Evolutionary conservation across 2,888 invertebrate species (phyloP).

Genomic region (Priocnemis perturbator): DNA sequence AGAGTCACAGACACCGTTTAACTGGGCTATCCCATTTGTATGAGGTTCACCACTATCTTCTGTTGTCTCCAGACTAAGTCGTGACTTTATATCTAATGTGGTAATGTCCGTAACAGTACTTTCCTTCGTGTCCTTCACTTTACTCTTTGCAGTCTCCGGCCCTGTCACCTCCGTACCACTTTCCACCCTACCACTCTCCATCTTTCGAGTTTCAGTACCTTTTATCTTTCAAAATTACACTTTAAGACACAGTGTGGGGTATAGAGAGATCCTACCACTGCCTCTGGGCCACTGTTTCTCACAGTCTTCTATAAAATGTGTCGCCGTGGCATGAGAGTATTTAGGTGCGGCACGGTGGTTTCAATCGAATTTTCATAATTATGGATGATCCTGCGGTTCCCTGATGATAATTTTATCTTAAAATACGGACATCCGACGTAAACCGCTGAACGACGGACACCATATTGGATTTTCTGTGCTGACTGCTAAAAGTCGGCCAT

Average conservation of each 20-base stretch:
- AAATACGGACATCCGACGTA: conserved; percentile 60
- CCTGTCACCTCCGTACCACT: conserved; percentile 46
- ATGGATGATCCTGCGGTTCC: conserved; percentile 27
- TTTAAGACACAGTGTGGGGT: conserved; percentile 32
- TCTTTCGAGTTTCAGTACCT: conserved; percentile 28
- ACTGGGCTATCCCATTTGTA: conserved; percentile 67
- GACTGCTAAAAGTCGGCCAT: conserved; percentile 31
- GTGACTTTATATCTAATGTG: conserved; percentile 66
- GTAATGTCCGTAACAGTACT: conserved; percentile 57
- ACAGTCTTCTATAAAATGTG: conserved; percentile 29
- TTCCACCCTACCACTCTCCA: conserved; percentile 53
- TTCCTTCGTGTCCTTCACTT: conserved; percentile 55
- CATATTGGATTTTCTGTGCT: conserved; percentile 68
- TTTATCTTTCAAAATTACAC: conserved; percentile 22
- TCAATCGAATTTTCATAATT: conserved; percentile 71
- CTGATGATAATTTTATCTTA: conserved; percentile 47
- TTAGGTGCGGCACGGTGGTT: conserved; percentile 48
- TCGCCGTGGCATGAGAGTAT: conserved; percentile 48
- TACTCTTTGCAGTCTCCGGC: conserved; percentile 45
- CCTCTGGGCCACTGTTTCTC: conserved; percentile 33
- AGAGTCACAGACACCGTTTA: conserved; percentile 67
- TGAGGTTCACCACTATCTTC: conserved; percentile 39
- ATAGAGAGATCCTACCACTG: conserved; percentile 21
- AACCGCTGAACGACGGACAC: conserved; percentile 63
- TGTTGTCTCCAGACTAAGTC: conserved; percentile 60